Percentiles rank a stretch among this genome's conserved stretches.
These are phyloP conservation scores for Nemoura dubitans DNA, from an alignment of 2,888 invertebrate species.

Conservation along the genomic window DNA sequence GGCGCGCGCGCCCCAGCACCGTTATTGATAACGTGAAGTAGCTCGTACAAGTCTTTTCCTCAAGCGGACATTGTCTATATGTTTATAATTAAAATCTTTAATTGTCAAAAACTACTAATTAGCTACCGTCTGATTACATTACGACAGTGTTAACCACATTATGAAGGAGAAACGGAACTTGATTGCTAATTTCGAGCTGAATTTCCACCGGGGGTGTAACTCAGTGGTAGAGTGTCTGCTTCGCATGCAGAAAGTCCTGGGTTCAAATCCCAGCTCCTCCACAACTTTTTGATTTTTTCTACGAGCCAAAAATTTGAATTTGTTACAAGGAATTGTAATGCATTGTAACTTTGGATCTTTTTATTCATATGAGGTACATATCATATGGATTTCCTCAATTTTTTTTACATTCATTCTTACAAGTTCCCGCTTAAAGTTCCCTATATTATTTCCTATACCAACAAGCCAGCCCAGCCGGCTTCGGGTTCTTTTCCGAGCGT, in stretches of 20 bases:
- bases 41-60: background rate
- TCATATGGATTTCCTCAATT: too few species aligned
- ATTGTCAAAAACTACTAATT: background rate
- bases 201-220: slow-evolving; percentile 36
- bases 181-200: background rate
- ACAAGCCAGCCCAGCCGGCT: background rate
- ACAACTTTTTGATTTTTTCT: slow-evolving; percentile 17
- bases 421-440: too few species aligned
- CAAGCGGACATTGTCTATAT: background rate
- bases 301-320: background rate
- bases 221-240: slow-evolving; percentile 43
- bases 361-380: too few species aligned
- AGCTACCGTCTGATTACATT: too few species aligned
- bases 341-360: too few species aligned
- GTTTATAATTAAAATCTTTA: background rate
- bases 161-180: background rate
- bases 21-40: background rate
- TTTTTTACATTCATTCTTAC: background rate
- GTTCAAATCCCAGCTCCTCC: slow-evolving; percentile 40
- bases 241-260: slow-evolving; percentile 30
- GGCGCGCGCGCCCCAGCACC: background rate
- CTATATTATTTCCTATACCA: too few species aligned
- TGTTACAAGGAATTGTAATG: too few species aligned
- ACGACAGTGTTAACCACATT: background rate
- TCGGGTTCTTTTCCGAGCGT: background rate